Conservation (phyloP, 2,888 invertebrate species). For the Tricholauxania praeusta region DNA sequence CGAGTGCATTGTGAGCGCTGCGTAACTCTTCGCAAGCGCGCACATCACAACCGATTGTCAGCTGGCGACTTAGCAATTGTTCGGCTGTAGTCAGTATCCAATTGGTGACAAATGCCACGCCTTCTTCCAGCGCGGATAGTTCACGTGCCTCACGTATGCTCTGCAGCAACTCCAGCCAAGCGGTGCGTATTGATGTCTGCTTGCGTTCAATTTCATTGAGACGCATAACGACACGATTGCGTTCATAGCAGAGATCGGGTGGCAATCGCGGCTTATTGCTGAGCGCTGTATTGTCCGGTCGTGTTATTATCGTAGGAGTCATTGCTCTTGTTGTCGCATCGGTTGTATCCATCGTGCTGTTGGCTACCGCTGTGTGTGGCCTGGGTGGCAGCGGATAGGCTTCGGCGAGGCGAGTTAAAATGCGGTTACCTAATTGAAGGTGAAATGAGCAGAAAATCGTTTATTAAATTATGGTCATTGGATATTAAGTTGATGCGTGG, state of each 20-base stretch:
- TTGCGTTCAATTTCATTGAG: conserved; percentile 72
- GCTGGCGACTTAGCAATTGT: conserved; percentile 77
- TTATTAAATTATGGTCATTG: conserved; percentile 7
- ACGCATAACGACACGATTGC: conserved; percentile 71
- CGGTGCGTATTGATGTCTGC: conserved; percentile 73
- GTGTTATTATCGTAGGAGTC: conserved; percentile 28
- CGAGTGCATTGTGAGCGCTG: conserved; percentile 80
- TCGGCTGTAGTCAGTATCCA: conserved; percentile 85
- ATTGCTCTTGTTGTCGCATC: conserved; percentile 13
- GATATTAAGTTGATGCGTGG: conserved; percentile 7
- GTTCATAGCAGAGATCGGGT: conserved; percentile 74
- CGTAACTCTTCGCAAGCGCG: conserved; percentile 79
- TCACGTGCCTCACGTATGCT: conserved; percentile 74
- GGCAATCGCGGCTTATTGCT: conserved; percentile 65
- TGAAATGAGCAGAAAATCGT: not conserved
- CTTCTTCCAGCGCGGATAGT: conserved; percentile 73
- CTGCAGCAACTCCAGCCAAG: conserved; percentile 73
- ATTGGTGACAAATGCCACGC: conserved; percentile 78
- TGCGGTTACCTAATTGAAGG: conserved; percentile 61
- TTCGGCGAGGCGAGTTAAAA: conserved; percentile 65
- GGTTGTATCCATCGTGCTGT: conserved; percentile 1
- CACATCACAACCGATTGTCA: conserved; percentile 80
- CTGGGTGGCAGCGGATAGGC: conserved; percentile 56
- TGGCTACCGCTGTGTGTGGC: conserved; percentile 18
- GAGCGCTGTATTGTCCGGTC: conserved; percentile 34